Evolutionary conservation across 1,140 invertebrate species (phyloP), one percentile per base, ranked within the genome.

Genomic region (Drosophila santomea): DNA sequence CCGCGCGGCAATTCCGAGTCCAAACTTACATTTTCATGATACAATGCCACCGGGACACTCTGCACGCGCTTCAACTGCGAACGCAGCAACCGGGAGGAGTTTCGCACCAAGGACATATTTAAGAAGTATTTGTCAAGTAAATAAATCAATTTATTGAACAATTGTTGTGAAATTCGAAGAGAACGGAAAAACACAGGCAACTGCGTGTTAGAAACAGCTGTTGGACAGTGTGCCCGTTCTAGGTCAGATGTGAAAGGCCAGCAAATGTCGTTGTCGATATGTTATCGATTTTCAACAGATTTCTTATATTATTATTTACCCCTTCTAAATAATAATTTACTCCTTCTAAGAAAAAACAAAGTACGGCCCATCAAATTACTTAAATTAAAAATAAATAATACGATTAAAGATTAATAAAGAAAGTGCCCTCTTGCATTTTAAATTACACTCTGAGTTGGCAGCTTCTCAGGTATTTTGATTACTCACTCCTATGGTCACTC

Each of bases 21-120:
- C 8, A 52, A 89, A 44, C 91, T 91, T 76, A 92, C 91, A 78
- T 92, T 92, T 67, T 92, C 90, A 60, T 92, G 91, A 60, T 92
- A 92, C 1, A 92, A 56, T 4, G 84, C 81, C 11, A 77, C 67
- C 54, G 91, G 91, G 36, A 92, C 84, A 54, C 91, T 92, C 48
- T 92, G 86, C 25, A 91, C 83, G 12, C 91, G 79, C 60, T 73
- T 85, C 36, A 92, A 41, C 58, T 84, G 82, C 7, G 67, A 41
- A 17, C 61, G 25, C 36, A 92, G 57, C 28, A 92, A 47, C 32
- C 76, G 62, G 23, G 82, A 63, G 20, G 84, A 75, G 48, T 67
- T 79, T 28, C 73, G 73, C 7, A 88, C 51, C 36, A 90, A 36
- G 25, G 86, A 90, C 81, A 90, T 90, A 5, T 59, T 74, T 39